phyloP scores from a whole-genome alignment of 1,140 invertebrate species.

The Colletes gigas region DNA sequence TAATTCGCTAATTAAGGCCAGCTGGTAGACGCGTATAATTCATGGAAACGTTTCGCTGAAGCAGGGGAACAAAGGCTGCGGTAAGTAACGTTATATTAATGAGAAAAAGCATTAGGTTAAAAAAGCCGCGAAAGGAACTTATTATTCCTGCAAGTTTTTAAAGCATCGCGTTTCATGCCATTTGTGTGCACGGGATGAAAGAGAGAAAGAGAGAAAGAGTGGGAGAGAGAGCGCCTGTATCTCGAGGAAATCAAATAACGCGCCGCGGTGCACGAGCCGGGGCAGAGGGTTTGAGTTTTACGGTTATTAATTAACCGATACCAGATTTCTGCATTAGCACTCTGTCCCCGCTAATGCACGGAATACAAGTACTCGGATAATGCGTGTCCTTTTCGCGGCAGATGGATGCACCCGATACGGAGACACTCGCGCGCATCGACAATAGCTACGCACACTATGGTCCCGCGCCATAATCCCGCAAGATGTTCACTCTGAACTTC shows the following conservation, averaged over 20 bases:
- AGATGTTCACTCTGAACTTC: not conserved
- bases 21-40: constrained; percentile 37
- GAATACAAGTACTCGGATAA: constrained; percentile 66
- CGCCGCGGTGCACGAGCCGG: constrained; percentile 56
- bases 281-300: constrained; percentile 71
- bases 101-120: constrained; percentile 55
- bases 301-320: constrained; percentile 77
- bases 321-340: constrained; percentile 76
- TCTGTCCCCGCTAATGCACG: constrained; percentile 70
- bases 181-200: constrained; percentile 40
- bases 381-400: constrained; percentile 66
- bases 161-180: constrained; percentile 61
- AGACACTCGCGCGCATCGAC: constrained; percentile 60
- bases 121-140: constrained; percentile 46
- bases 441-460: constrained; percentile 35
- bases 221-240: constrained; percentile 31
- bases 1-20: constrained; percentile 48
- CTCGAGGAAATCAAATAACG: constrained; percentile 68
- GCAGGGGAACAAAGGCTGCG: constrained; percentile 23
- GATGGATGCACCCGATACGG: constrained; percentile 62
- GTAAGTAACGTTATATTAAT: constrained; percentile 54
- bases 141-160: constrained; percentile 48
- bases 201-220: not conserved
- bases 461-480: not conserved
- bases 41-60: constrained; percentile 28